phyloP scores from a whole-genome alignment of 2,888 invertebrate genomes.

The Pollenia labialis region DNA sequence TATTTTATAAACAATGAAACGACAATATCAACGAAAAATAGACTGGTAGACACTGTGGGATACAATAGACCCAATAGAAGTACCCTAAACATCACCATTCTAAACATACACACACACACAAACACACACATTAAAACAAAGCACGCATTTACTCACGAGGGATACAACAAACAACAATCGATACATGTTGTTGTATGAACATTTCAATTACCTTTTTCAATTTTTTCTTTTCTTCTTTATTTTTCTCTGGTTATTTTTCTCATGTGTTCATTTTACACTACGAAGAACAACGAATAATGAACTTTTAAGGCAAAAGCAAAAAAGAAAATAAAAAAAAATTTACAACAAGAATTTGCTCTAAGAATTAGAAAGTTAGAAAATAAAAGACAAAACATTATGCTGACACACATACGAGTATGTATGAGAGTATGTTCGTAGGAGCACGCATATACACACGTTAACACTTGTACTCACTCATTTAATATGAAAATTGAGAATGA shows the following conservation, averaged over 20 bases:
- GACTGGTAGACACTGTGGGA: slow-evolving; percentile 46
- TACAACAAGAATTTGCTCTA: slow-evolving; percentile 22
- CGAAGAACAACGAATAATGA: slow-evolving; percentile 44
- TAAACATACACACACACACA: slow-evolving; percentile 2
- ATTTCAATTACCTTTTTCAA: slow-evolving; percentile 35
- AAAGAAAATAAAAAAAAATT: slow-evolving; percentile 43
- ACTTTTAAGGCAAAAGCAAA: slow-evolving; percentile 31
- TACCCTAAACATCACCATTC: slow-evolving; percentile 39
- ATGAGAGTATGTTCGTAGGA: neutral
- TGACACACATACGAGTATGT: neutral
- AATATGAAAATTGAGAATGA: slow-evolving; percentile 22
- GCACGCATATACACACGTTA: neutral
- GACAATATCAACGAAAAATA: slow-evolving; percentile 22
- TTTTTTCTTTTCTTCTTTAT: neutral
- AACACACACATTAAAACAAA: slow-evolving; percentile 18
- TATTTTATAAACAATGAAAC: slow-evolving; percentile 59
- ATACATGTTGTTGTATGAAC: slow-evolving; percentile 57
- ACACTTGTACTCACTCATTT: neutral
- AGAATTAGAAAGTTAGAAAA: slow-evolving; percentile 5
- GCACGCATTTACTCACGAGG: slow-evolving; percentile 25
- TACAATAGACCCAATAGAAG: slow-evolving; percentile 34
- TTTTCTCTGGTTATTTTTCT: neutral
- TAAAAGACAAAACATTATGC: slow-evolving; percentile 7
- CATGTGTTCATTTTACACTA: slow-evolving; percentile 1
- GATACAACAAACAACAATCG: slow-evolving; percentile 65